Evolutionary conservation across 2,797 vertebrate genomes (phyloP), one percentile per base, ranked within the genome.

Genomic region (Echiichthys vipera): DNA sequence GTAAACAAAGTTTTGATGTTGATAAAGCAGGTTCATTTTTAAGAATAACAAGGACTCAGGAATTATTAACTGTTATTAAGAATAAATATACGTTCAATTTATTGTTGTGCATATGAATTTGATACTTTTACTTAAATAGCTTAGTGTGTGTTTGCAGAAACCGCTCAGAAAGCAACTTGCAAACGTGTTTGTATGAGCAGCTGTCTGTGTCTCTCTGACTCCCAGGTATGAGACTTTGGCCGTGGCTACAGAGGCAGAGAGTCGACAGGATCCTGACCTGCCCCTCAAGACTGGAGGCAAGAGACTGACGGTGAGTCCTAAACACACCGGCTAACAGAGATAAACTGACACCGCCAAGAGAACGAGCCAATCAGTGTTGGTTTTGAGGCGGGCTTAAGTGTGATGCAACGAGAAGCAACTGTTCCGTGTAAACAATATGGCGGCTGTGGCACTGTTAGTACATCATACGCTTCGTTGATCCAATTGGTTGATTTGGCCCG

Each of bases 181-280:
- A 42, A 51, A 46, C 15, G 12, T 18, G 30, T 71, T 57, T 53
- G 30, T 62, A 2, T 53, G 18, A 74, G 15, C 34, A 65, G 29
- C 14, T 47, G 24, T 40, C 47, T 82, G 30, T 56, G 36, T 77
- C 29, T 57, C 46, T 25, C 6, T 45, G 12, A 14, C 46, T 78
- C 29, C 85, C 90, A 99, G 98, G 91, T 99, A 98, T 66, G 97
- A 99, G 92, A 96, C 97, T n/a, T 92, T 99, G 83, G 96, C 97
- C n/a, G 96, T 98, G 87, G 97, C 98, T 0, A 97, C 97, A n/a
- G 97, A 99, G 55, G 96, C 97, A 58, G 96, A 97, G 89, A 95
- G 85, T 82, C 95, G 92, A 77, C 95, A 96, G 83, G 96, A 97
- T 81, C 84, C 90, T 0, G 97, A 96, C 36, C 91, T 95, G 71